Conservation (phyloP, 2,113 vertebrate species). For the Pangasianodon hypophthalmus region DNA sequence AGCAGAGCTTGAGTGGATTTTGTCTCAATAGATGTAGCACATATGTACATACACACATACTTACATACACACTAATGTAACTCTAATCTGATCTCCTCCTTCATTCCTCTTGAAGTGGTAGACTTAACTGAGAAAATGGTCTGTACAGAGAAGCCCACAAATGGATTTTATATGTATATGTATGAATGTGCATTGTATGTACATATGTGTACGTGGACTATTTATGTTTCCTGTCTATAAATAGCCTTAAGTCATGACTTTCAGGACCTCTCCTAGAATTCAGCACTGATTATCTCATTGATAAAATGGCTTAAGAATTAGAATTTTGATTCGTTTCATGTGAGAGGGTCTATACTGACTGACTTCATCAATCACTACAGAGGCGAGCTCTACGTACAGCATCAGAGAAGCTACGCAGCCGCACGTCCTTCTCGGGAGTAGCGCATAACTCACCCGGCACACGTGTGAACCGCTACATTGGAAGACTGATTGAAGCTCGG, state of each 20-base stretch:
- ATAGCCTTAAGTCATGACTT: neutral
- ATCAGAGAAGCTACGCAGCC: constrained; percentile 91
- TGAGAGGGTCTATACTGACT: neutral
- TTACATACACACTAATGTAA: constrained; percentile 5
- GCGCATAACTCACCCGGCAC: constrained; percentile 86
- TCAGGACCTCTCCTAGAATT: constrained; percentile 28
- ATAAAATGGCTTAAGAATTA: neutral
- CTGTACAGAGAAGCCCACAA: neutral
- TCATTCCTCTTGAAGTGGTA: constrained; percentile 22
- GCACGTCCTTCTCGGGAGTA: constrained; percentile 88
- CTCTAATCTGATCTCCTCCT: constrained; percentile 23
- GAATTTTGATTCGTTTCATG: neutral
- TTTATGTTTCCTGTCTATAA: constrained; percentile 20
- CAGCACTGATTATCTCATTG: neutral
- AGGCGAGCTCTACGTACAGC: constrained; percentile 90
- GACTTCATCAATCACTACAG: constrained; percentile 62
- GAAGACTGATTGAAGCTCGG: constrained; percentile 92
- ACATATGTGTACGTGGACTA: neutral
- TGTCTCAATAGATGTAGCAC: neutral
- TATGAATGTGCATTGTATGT: neutral
- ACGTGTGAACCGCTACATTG: constrained; percentile 93
- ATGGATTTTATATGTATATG: neutral
- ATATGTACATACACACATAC: neutral
- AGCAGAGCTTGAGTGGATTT: neutral
- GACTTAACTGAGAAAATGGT: constrained; percentile 6